Conservation (phyloP, 1,140 invertebrate species). For the Temnothorax nylanderi region DNA sequence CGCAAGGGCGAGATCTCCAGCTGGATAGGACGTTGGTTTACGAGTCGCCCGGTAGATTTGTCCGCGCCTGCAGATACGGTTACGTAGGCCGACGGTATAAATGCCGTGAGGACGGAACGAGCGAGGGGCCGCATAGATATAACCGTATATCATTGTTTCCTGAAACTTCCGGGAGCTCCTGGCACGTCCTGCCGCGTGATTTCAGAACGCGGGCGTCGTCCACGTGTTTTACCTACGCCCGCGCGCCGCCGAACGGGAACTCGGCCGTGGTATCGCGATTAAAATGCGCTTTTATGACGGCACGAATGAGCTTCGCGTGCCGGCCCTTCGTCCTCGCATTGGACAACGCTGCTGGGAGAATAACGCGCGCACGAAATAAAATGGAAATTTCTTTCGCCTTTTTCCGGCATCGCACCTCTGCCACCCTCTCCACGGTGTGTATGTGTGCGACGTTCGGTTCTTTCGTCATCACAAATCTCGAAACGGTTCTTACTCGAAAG, state of each 20-base stretch:
- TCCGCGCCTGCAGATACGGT: neutral
- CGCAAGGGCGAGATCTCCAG: neutral
- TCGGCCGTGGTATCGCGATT: constrained; percentile 31
- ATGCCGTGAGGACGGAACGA: constrained; percentile 17
- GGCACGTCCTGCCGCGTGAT: constrained; percentile 53
- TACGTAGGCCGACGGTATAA: constrained; percentile 33
- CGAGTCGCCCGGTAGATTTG: constrained; percentile 36
- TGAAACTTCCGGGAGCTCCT: constrained; percentile 42
- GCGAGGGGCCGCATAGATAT: neutral
- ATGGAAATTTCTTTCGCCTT: constrained; percentile 33
- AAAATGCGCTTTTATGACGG: constrained; percentile 28
- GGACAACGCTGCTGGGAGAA: neutral
- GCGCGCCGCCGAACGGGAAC: neutral
- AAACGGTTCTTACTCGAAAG: neutral
- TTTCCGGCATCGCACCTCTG: neutral
- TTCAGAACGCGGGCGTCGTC: constrained; percentile 38
- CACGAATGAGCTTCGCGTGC: constrained; percentile 27
- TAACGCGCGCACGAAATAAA: constrained; percentile 4
- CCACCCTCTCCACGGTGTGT: neutral
- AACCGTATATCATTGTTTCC: constrained; percentile 49
- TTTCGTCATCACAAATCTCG: constrained; percentile 8
- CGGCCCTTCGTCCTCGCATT: neutral
- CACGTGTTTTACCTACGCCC: constrained; percentile 17
- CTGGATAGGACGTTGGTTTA: constrained; percentile 19
- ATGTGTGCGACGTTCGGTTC: neutral